Evolutionary conservation across 2,113 vertebrate species (phyloP).

Genomic region (Psettodes erumei): DNA sequence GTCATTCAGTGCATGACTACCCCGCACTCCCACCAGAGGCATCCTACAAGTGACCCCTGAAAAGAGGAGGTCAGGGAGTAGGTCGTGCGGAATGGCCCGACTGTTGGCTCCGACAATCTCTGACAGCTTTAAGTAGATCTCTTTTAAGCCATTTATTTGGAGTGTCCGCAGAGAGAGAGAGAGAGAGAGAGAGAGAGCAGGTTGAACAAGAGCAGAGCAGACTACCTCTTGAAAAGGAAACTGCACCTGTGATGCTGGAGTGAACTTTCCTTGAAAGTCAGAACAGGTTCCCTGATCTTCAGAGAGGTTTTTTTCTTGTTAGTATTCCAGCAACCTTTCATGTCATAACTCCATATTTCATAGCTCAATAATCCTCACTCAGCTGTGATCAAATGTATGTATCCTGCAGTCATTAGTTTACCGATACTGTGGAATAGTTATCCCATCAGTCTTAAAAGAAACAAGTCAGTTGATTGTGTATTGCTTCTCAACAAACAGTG

Average conservation of each 20-base stretch:
- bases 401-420: neutral
- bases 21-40: constrained; percentile 80
- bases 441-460: neutral
- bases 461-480: neutral
- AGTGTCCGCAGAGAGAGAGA: constrained; percentile 64
- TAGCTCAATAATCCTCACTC: neutral
- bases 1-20: constrained; percentile 81
- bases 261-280: constrained; percentile 47
- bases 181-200: constrained; percentile 44
- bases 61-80: constrained; percentile 84
- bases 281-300: constrained; percentile 13
- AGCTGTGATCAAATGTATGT: neutral
- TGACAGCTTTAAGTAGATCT: constrained; percentile 88
- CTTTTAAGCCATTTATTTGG: constrained; percentile 84
- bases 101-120: constrained; percentile 84
- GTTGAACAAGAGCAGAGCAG: constrained; percentile 78
- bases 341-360: neutral
- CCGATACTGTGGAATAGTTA: neutral
- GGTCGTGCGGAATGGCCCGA: constrained; percentile 86
- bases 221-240: constrained; percentile 66
- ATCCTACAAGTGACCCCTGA: constrained; percentile 83
- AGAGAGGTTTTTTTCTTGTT: constrained; percentile 14
- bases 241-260: constrained; percentile 35
- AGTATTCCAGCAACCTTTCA: neutral
- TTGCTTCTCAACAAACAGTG: neutral